Conservation (phyloP, 2,797 vertebrate genomes). For the Gorsachius magnificus region DNA sequence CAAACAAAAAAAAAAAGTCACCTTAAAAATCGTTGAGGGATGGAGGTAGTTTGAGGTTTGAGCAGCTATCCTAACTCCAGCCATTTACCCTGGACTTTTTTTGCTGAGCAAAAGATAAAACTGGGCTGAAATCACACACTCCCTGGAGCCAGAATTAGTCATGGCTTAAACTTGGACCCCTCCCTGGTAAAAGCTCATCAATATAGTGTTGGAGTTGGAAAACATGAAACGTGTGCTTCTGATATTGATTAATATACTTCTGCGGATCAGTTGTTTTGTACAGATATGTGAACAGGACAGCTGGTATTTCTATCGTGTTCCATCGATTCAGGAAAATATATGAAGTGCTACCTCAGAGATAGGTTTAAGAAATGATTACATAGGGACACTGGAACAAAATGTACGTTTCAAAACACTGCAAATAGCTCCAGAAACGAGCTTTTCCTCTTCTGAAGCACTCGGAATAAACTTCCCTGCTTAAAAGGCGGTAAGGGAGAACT, state of each 20-base stretch:
- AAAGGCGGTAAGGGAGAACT: constrained; percentile 33
- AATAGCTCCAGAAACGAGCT: constrained; percentile 12
- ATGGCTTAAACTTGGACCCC: constrained; percentile 42
- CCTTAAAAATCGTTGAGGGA: neutral
- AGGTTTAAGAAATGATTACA: constrained; percentile 50
- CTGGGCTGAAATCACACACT: constrained; percentile 32
- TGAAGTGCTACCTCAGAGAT: constrained; percentile 21
- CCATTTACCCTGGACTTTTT: neutral
- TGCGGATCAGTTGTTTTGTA: neutral
- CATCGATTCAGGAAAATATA: neutral
- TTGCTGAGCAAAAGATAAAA: constrained; percentile 37
- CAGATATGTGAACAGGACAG: neutral
- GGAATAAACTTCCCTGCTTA: constrained; percentile 14
- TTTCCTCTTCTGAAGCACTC: constrained; percentile 33
- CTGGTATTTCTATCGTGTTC: neutral
- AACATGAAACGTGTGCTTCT: constrained; percentile 15
- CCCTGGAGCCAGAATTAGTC: constrained; percentile 59
- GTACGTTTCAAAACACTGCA: neutral
- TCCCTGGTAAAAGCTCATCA: constrained; percentile 58
- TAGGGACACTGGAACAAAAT: neutral
- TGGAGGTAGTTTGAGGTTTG: neutral
- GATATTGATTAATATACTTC: constrained; percentile 45
- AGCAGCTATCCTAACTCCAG: neutral
- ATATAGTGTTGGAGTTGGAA: constrained; percentile 43
- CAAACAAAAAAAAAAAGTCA: neutral